Evolutionary conservation across 1,140 invertebrate genomes (phyloP), one percentile per base, ranked within the genome.

Genomic region (Trichoplusia ni): DNA sequence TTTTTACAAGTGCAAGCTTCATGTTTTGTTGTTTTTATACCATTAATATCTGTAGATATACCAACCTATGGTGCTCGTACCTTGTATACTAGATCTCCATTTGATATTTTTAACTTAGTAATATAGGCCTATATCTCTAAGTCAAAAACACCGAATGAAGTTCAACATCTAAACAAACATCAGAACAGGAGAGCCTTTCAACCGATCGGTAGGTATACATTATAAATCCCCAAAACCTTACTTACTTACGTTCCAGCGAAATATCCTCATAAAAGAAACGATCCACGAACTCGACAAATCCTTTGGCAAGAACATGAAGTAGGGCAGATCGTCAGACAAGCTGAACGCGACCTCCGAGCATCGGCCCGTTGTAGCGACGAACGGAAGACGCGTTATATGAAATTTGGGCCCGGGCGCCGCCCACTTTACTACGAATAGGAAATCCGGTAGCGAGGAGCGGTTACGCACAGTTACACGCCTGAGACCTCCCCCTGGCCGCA

Each of bases 401-500:
- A 86, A 86, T 87, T 86, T 81, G 82, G 82, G 77, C 73, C 66
- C 74, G 62, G 80, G 85, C 84, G 84, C 84, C 86, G 86, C 86
- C 86, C 84, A 84, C 80, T 89, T 85, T 86, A 86, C 87, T 89
- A 83, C 86, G 81, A 86, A 85, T 86, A 90, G 90, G 87, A 90
- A 90, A 90, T 90, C 89, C 88, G 89, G 86, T 83, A 86, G 83
- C 82, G 88, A 88, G 86, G 78, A 90, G 87, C 86, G 89, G 90
- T 90, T 91, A 90, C 90, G 90, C 90, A 90, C 87, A 89, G 90
- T 90, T 90, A 90, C 88, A 87, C 87, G 86, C 81, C 82, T 89
- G 88, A 87, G 85, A 83, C 85, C 79, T 64, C 77, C 75, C 67
- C 76, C 67, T 37, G 69, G 69, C 60, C 46, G 71, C 63, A 46